Percentiles rank a stretch among this genome's conserved stretches.
These are phyloP conservation scores for Campoletis raptor DNA, from an alignment of 2,888 invertebrate genomes.

Conservation along the genomic window DNA sequence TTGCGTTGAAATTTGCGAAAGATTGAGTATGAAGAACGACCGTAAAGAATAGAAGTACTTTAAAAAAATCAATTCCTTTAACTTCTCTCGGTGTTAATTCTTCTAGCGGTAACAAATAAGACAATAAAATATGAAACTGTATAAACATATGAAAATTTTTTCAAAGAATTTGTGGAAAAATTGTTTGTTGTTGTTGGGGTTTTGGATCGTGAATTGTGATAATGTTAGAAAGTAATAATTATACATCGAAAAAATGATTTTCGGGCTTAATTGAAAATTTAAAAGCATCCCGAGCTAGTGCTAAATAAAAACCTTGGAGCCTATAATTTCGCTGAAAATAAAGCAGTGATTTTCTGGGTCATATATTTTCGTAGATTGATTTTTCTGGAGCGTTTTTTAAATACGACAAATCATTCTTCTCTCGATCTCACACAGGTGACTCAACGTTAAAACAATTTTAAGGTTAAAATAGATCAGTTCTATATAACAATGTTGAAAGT, in stretches of 20 bases:
- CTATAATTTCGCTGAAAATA: neutral
- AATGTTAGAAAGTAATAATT: neutral
- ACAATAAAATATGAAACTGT: neutral
- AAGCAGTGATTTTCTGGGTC: neutral
- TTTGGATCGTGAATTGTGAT: too few relatives aligned
- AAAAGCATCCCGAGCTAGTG: neutral
- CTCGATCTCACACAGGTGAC: constrained; percentile 16
- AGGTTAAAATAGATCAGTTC: constrained; percentile 62
- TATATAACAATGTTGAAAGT: constrained; percentile 1
- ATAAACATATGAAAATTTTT: neutral
- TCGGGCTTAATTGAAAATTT: neutral
- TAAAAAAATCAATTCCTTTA: too few relatives aligned
- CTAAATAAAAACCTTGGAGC: neutral
- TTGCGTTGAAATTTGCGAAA: too few relatives aligned
- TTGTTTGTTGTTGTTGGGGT: too few relatives aligned
- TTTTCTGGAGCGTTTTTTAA: constrained; percentile 1
- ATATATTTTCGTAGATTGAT: neutral
- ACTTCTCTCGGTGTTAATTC: too few relatives aligned
- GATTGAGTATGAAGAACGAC: too few relatives aligned
- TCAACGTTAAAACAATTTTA: constrained; percentile 9
- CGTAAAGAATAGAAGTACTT: too few relatives aligned
- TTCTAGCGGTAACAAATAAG: too few relatives aligned
- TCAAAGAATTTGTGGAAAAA: too few relatives aligned
- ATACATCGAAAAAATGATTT: neutral
- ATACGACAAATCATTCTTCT: constrained; percentile 18